These are phyloP conservation scores for Myopa tessellatipennis DNA, from an alignment of 2,888 invertebrate species.

Conservation along the genomic window DNA sequence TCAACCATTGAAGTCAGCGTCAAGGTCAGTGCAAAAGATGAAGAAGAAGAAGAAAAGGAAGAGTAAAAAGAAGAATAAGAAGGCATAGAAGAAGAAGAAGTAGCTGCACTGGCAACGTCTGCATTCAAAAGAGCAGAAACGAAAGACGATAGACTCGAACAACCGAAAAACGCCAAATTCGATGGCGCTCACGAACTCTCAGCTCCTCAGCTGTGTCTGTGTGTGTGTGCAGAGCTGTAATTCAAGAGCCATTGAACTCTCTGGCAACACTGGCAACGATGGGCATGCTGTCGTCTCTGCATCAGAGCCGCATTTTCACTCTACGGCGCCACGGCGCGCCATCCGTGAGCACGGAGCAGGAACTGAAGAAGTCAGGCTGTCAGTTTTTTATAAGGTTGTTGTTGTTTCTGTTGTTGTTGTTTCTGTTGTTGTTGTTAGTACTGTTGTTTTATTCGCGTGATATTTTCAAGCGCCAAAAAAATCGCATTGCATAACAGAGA, in stretches of 20 bases:
- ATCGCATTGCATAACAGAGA: conserved; percentile 3
- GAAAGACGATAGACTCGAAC: not conserved
- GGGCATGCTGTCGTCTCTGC: not conserved
- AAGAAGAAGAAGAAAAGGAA: too few relatives aligned
- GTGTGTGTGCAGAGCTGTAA: not conserved
- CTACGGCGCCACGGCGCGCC: not conserved
- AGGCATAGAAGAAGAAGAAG: too few relatives aligned
- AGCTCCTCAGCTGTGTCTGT: not conserved
- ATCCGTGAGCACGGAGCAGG: too few relatives aligned
- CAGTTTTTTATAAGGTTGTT: too few relatives aligned
- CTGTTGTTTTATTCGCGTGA: not conserved
- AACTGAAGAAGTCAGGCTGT: not conserved
- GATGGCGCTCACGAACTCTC: too few relatives aligned
- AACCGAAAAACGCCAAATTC: too few relatives aligned
- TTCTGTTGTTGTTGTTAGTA: too few relatives aligned
- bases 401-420: too few relatives aligned
- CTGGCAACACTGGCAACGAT: not conserved
- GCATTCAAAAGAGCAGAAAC: not conserved
- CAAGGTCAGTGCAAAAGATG: too few relatives aligned
- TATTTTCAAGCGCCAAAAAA: not conserved
- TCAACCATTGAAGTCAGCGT: not conserved
- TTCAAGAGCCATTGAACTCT: not conserved
- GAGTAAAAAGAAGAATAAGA: too few relatives aligned
- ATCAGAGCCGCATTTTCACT: not conserved
- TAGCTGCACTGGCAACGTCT: not conserved